phyloP scores from a whole-genome alignment of 1,140 invertebrate genomes.

The Whitmania pigra region DNA sequence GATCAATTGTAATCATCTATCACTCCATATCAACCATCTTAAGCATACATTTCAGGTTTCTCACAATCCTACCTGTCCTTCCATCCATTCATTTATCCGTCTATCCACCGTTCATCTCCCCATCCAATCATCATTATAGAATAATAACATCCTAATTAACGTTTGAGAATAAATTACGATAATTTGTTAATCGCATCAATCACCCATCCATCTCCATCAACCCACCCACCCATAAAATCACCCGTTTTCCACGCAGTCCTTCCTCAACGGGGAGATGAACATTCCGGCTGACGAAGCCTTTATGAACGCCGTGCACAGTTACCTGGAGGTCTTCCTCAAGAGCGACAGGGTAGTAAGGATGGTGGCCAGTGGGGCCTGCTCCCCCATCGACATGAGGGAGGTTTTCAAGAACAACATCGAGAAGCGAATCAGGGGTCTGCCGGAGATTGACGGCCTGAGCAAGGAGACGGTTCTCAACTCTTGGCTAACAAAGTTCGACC shows the following conservation, averaged over 20 bases:
- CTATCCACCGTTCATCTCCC: too few relatives aligned
- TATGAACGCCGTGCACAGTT: slow-evolving; percentile 93
- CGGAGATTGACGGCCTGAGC: slow-evolving; percentile 95
- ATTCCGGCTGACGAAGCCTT: slow-evolving; percentile 98
- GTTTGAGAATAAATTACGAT: too few relatives aligned
- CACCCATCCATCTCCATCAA: too few relatives aligned
- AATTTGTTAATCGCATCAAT: too few relatives aligned
- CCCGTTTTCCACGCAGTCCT: slow-evolving; percentile 38
- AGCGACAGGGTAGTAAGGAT: slow-evolving; percentile 87
- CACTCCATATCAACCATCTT: too few relatives aligned
- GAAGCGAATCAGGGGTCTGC: slow-evolving; percentile 86
- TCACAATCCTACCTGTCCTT: too few relatives aligned
- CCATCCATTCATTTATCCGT: too few relatives aligned
- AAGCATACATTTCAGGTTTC: too few relatives aligned
- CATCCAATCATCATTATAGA: too few relatives aligned
- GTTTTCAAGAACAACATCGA: slow-evolving; percentile 95
- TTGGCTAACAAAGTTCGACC: slow-evolving; percentile 99
- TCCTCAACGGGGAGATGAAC: slow-evolving; percentile 63
- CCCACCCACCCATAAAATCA: too few relatives aligned
- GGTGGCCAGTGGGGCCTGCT: slow-evolving; percentile 91
- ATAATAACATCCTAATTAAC: too few relatives aligned
- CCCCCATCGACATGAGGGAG: slow-evolving; percentile 93
- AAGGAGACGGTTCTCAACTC: slow-evolving; percentile 97
- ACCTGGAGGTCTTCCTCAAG: slow-evolving; percentile 91
- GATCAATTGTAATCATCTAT: too few relatives aligned